A percentile compares a stretch with the other conserved stretches of the same genome.
Evolutionary conservation across 2,888 invertebrate species (phyloP).

Genomic region (Ceratothoa steindachneri): DNA sequence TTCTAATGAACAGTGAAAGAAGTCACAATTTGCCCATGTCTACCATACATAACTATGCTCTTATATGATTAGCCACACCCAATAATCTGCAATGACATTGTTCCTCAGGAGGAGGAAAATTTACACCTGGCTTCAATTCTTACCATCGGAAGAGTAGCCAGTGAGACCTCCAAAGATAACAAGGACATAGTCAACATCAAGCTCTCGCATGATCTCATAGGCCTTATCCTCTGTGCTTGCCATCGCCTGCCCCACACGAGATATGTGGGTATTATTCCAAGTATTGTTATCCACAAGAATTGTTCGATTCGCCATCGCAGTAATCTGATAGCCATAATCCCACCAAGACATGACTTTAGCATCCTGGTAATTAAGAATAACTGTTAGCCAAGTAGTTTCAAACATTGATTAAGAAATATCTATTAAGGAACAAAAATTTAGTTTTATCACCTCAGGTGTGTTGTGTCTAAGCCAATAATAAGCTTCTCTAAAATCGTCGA

Average conservation of each 20-base stretch:
- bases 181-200: conserved; percentile 95
- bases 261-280: conserved; percentile 99
- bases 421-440: too few relatives aligned
- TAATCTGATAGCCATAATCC: conserved; percentile 75
- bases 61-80: too few relatives aligned
- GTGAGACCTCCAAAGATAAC: conserved; percentile 98
- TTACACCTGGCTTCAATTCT: too few relatives aligned
- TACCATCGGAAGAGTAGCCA: conserved; percentile 95
- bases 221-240: conserved; percentile 94
- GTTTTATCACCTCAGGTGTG: conserved; percentile 66
- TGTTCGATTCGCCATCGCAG: conserved; percentile 97
- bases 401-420: too few relatives aligned
- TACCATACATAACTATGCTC: too few relatives aligned
- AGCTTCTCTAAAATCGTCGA: conserved; percentile 97
- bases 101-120: too few relatives aligned
- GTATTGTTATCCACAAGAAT: conserved; percentile 98
- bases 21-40: too few relatives aligned
- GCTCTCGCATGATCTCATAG: conserved; percentile 93
- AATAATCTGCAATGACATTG: too few relatives aligned
- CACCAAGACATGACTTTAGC: conserved; percentile 99
- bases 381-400: too few relatives aligned
- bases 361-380: conserved; percentile 58
- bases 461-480: conserved; percentile 98
- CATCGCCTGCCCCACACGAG: conserved; percentile 96
- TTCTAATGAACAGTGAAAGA: too few relatives aligned